These are phyloP conservation scores for Linhomoeus sp. DNA, from an alignment of 2,888 invertebrate genomes.

Conservation along the genomic window DNA sequence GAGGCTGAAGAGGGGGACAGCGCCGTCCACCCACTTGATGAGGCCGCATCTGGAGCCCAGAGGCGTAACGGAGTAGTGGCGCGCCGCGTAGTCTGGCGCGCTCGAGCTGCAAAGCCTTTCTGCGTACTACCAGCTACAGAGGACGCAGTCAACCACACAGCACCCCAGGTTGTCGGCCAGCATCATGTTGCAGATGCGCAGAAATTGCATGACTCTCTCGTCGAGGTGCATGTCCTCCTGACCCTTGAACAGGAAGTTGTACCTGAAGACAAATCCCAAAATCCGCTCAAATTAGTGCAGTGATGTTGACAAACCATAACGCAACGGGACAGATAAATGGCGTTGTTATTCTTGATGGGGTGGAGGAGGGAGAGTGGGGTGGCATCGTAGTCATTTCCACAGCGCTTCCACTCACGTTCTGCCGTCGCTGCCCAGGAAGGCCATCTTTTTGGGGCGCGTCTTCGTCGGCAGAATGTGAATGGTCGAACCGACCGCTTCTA, in stretches of 20 bases:
- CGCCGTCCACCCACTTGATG: slow-evolving; percentile 95
- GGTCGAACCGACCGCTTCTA: slow-evolving; percentile 41
- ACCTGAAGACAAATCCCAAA: no score
- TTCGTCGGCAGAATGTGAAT: slow-evolving; percentile 88
- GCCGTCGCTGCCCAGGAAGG: slow-evolving; percentile 77
- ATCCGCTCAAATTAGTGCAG: no score
- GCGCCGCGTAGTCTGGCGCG: slow-evolving; percentile 44
- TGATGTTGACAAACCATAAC: no score
- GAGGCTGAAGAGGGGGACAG: slow-evolving; percentile 76
- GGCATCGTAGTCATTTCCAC: no score
- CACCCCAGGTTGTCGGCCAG: slow-evolving; percentile 9
- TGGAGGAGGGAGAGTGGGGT: no score
- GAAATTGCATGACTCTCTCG: slow-evolving; percentile 92
- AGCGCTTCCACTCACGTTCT: no score
- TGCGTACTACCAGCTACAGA: no score
- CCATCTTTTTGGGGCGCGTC: slow-evolving; percentile 86
- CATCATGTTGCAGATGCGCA: slow-evolving; percentile 21
- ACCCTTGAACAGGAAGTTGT: slow-evolving; percentile 83
- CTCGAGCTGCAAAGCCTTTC: no score
- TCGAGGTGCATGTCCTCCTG: slow-evolving; percentile 93
- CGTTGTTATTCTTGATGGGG: no score
- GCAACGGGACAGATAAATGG: no score
- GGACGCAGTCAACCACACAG: no score
- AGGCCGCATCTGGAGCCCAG: slow-evolving; percentile 77
- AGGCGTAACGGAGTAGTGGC: slow-evolving; percentile 92